Evolutionary conservation across 2,113 vertebrate genomes (phyloP).

Genomic region (Coryphaenoides rupestris): DNA sequence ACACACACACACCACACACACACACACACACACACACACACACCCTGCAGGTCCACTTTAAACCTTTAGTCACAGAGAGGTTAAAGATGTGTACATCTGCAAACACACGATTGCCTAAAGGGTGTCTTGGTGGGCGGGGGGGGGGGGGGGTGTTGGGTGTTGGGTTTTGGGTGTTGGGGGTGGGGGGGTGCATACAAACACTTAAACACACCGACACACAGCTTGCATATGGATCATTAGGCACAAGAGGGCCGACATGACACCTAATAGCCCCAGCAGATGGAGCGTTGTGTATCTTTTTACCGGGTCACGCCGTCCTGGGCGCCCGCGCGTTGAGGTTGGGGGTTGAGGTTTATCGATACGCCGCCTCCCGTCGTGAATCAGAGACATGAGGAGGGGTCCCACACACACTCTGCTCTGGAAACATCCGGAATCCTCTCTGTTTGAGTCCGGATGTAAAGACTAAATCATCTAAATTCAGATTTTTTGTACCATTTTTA

Average conservation of each 20-base stretch:
- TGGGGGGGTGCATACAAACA: conserved; percentile 58
- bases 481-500: too few species aligned
- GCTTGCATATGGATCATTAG: conserved; percentile 89
- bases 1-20: conserved; percentile 52
- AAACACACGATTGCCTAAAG: conserved; percentile 64
- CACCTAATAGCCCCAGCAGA: conserved; percentile 92
- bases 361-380: too few species aligned
- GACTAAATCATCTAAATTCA: too few species aligned
- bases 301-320: conserved; percentile 62
- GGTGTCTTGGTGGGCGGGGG: too few species aligned
- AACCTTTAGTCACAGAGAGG: conserved; percentile 68
- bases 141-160: too few species aligned
- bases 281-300: conserved; percentile 90
- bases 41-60: conserved; percentile 57
- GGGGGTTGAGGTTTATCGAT: conserved; percentile 57
- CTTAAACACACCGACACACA: conserved; percentile 73
- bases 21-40: conserved; percentile 56
- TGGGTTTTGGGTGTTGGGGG: too few species aligned
- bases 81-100: conserved; percentile 80
- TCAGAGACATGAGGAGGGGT: too few species aligned
- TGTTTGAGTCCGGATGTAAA: too few species aligned
- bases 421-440: too few species aligned
- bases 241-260: conserved; percentile 87
- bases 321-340: conserved; percentile 65
- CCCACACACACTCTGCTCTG: too few species aligned